Evolutionary conservation across 2,797 vertebrate genomes (phyloP).

Genomic region (Oreortyx pictus): DNA sequence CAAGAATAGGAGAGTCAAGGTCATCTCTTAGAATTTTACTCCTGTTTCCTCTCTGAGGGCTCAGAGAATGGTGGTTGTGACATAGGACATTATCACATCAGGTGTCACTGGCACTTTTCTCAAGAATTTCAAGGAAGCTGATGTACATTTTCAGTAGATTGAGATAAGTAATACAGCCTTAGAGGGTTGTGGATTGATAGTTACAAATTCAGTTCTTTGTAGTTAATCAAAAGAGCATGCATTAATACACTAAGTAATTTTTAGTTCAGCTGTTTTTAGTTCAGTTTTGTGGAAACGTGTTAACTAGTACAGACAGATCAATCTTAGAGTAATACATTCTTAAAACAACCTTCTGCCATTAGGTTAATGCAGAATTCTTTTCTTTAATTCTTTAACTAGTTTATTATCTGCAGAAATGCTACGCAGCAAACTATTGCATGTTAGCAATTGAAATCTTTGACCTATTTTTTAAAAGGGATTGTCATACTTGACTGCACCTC

Average conservation of each 20-base stretch:
- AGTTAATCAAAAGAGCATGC: neutral
- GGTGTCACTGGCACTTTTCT: neutral
- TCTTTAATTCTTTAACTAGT: neutral
- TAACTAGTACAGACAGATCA: conserved; percentile 25
- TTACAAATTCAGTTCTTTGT: neutral
- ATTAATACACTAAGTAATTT: neutral
- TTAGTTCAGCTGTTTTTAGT: conserved; percentile 59
- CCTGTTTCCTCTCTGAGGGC: neutral
- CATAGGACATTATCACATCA: neutral
- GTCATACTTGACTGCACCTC: neutral
- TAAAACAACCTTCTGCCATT: conserved; percentile 36
- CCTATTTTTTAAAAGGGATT: neutral
- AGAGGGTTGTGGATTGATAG: neutral
- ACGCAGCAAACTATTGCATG: neutral
- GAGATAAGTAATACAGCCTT: neutral
- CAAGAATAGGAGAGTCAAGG: conserved; percentile 36
- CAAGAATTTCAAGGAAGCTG: neutral
- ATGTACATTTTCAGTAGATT: neutral
- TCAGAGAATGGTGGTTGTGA: neutral
- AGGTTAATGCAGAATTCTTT: neutral
- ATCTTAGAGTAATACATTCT: neutral
- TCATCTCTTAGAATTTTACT: neutral
- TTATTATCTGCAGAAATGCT: neutral
- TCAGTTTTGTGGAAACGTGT: neutral
- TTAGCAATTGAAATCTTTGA: neutral